Evolutionary conservation across 2,888 invertebrate genomes (phyloP), one percentile per base, ranked within the genome.

Genomic region (Microctonus aethiopoides): DNA sequence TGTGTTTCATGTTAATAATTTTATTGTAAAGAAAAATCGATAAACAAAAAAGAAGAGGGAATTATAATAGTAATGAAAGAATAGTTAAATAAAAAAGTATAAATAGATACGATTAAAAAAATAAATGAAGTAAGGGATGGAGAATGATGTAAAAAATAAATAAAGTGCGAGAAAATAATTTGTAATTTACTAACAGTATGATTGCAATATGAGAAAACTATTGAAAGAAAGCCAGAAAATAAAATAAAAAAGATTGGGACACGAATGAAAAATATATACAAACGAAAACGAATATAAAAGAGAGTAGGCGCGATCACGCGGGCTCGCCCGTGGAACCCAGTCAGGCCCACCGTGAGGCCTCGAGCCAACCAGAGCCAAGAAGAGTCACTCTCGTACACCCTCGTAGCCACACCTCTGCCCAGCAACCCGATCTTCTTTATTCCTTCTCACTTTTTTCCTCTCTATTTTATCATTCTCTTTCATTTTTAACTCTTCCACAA

Each of bases 281-380:
- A 71, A 46, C 32, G 16, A n/a, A 51, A 16, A 65, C 61, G 63
- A 59, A 34, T 24, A 24, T 59, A 20, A 56, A 24, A 63, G 68
- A 68, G 68, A 70, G 66, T 72, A 68, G 64, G 66, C 60, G 61
- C 46, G 72, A 75, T 46, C 46, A 67, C 62, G 63, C 59, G 67
- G 75, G 72, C 65, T 74, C 74, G 72, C 74, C 74, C 69, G 54
- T 77, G 76, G 75, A 72, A 66, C 74, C 46, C 75, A 80, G 83
- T 83, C 81, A 84, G 82, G 84, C 84, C 84, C 84, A 83, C 83
- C 79, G 80, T 80, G 76, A 63, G 79, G 77, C 76, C 79, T 80
- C 80, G 81, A 84, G 80, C 84, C 84, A 85, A 85, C 84, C 84
- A 85, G 84, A 80, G 81, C 79, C 79, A 80, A 80, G 83, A 81